A percentile compares a stretch with the other conserved stretches of the same genome.
phyloP scores from a whole-genome alignment of 2,113 vertebrate species.

The Stomatorhinus ivindoensis region DNA sequence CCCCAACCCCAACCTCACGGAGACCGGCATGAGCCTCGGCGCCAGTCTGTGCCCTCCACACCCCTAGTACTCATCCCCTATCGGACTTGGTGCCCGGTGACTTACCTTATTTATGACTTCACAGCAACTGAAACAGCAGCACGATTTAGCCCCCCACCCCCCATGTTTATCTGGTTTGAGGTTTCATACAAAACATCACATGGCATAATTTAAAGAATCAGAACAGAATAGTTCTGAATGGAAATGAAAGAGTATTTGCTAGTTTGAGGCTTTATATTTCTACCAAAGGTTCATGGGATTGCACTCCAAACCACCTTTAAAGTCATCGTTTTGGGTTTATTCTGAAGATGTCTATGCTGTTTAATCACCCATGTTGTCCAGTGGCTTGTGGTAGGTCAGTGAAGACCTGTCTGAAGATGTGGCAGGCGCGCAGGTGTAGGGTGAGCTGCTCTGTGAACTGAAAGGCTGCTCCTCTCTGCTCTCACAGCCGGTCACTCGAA shows the following conservation, averaged over 20 bases:
- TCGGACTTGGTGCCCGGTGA: conserved; percentile 37
- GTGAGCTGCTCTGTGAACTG: not conserved
- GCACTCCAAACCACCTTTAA: not conserved
- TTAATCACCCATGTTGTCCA: not conserved
- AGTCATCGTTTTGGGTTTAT: not conserved
- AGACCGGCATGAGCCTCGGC: not conserved
- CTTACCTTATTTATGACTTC: conserved; percentile 15
- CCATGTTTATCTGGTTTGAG: too few relatives aligned
- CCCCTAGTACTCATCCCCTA: not conserved
- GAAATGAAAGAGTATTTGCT: not conserved
- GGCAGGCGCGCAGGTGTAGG: not conserved
- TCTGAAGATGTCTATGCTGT: not conserved
- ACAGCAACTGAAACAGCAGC: not conserved
- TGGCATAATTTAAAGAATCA: not conserved
- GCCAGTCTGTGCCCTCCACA: not conserved
- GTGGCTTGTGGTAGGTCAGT: not conserved
- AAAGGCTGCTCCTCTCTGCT: not conserved
- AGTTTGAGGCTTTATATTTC: not conserved
- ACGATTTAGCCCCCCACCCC: not conserved
- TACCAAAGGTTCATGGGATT: not conserved
- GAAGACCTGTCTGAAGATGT: not conserved
- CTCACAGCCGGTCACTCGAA: conserved; percentile 93
- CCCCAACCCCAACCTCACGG: not conserved
- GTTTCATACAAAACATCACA: not conserved
- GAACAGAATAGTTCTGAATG: not conserved